Evolutionary conservation across 2,888 invertebrate genomes (phyloP).

Genomic region (Caenorhabditis sp.): DNA sequence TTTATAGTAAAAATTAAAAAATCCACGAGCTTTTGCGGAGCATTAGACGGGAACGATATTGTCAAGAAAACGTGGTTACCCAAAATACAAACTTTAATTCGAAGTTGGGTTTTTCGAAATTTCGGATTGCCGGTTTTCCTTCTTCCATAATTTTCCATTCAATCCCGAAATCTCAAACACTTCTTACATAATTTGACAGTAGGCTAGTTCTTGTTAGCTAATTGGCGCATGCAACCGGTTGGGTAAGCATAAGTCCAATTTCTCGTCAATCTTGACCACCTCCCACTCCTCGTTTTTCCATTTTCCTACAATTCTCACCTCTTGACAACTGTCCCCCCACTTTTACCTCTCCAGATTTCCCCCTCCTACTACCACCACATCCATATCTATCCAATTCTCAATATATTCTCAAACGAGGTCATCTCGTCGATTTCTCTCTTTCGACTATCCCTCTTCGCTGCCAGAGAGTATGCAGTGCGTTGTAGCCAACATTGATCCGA

Average conservation of each 20-base stretch:
- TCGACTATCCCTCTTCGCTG: slow-evolving; percentile 28
- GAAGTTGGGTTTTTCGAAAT: too few relatives aligned
- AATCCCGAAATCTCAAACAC: background rate
- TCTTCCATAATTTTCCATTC: background rate
- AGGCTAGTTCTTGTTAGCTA: slow-evolving; percentile 15
- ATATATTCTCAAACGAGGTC: slow-evolving; percentile 61
- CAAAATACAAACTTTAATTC: too few relatives aligned
- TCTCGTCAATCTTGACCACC: slow-evolving; percentile 11
- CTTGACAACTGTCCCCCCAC: slow-evolving; percentile 23
- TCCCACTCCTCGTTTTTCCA: background rate
- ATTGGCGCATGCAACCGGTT: slow-evolving; percentile 14
- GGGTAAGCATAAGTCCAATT: slow-evolving; percentile 8
- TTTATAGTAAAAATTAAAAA: too few relatives aligned
- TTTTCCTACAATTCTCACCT: slow-evolving; percentile 14
- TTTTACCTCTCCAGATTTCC: background rate
- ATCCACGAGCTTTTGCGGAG: too few relatives aligned
- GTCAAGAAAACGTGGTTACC: too few relatives aligned
- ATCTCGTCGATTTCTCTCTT: slow-evolving; percentile 39
- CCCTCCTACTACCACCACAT: slow-evolving; percentile 13
- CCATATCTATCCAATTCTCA: slow-evolving; percentile 42
- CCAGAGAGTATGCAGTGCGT: background rate
- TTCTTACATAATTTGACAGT: background rate
- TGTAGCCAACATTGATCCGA: background rate
- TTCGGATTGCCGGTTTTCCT: too few relatives aligned
- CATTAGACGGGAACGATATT: too few relatives aligned